Evolutionary conservation across 2,888 invertebrate genomes (phyloP).

Genomic region (Linyphia triangularis): DNA sequence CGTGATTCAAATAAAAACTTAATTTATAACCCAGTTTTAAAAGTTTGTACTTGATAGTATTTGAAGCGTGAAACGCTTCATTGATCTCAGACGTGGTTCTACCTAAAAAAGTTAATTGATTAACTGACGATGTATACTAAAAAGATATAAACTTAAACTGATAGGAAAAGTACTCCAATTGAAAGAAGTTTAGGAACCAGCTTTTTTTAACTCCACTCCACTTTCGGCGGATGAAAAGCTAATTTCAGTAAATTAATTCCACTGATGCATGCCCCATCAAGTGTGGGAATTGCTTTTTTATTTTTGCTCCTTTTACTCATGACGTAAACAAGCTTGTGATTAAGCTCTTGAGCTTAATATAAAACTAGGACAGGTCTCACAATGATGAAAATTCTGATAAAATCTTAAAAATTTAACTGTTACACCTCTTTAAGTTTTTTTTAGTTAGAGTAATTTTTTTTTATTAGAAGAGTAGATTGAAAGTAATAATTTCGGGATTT

Average conservation of each 20-base stretch:
- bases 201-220: neutral
- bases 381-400: too few species aligned
- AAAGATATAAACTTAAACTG: constrained; percentile 12
- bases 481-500: too few species aligned
- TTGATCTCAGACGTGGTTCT: neutral
- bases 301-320: too few species aligned
- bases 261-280: constrained; percentile 1
- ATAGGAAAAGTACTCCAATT: constrained; percentile 12
- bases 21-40: neutral
- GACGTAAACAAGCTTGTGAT: too few species aligned
- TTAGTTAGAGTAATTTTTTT: too few species aligned
- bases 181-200: neutral
- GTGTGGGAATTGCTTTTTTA: neutral
- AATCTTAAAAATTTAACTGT: too few species aligned
- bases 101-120: constrained; percentile 3
- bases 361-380: too few species aligned
- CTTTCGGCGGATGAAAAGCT: constrained; percentile 9
- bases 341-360: too few species aligned
- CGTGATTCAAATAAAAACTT: neutral
- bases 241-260: constrained; percentile 49
- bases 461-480: too few species aligned
- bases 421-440: too few species aligned
- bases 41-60: neutral
- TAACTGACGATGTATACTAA: constrained; percentile 45
- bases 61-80: too few species aligned